Evolutionary conservation across 2,797 vertebrate genomes (phyloP).

Genomic region (Limosa lapponica): DNA sequence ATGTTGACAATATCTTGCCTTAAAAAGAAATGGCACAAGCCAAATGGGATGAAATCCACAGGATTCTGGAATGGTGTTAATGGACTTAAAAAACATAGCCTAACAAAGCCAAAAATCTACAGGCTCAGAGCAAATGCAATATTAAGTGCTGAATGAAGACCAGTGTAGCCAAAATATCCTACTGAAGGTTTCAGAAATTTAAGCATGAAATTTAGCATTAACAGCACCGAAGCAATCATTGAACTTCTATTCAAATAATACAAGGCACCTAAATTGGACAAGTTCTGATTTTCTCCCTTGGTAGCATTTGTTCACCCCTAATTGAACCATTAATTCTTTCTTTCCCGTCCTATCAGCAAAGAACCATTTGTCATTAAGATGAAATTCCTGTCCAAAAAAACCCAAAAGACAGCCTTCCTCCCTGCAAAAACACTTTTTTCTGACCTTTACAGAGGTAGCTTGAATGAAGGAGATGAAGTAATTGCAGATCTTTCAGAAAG

Average conservation of each 20-base stretch:
- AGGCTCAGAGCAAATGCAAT: not conserved
- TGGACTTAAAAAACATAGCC: not conserved
- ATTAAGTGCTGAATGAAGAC: not conserved
- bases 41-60: not conserved
- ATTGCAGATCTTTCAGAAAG: conserved; percentile 45
- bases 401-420: not conserved
- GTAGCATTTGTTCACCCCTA: conserved; percentile 4
- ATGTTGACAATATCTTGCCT: not conserved
- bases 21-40: not conserved
- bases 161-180: not conserved
- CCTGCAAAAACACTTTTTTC: not conserved
- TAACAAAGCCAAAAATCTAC: not conserved
- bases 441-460: conserved; percentile 39
- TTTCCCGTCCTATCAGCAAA: not conserved
- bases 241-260: not conserved
- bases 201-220: not conserved
- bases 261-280: not conserved
- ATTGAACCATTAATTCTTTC: conserved; percentile 6
- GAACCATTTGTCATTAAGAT: conserved; percentile 23
- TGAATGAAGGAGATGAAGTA: conserved; percentile 59
- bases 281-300: not conserved
- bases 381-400: not conserved
- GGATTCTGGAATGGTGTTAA: not conserved
- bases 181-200: not conserved
- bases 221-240: not conserved